phyloP scores from a whole-genome alignment of 2,888 invertebrate species.

The Cheilosia urbana region DNA sequence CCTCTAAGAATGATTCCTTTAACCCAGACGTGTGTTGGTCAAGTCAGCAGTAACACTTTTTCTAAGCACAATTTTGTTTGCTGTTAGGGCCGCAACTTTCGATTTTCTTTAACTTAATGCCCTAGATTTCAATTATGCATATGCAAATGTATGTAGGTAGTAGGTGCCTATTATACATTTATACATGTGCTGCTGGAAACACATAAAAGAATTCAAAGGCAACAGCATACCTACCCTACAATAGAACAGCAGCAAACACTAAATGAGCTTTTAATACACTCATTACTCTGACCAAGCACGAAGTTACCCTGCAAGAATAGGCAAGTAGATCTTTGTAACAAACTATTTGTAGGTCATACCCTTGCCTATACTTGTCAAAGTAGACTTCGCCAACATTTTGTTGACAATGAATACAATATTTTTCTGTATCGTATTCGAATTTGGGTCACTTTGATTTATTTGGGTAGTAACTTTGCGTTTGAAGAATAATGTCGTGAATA shows the following conservation, averaged over 20 bases:
- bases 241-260: constrained; percentile 16
- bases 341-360: constrained; percentile 60
- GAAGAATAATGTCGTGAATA: background rate
- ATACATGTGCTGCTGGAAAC: constrained; percentile 21
- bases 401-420: constrained; percentile 23
- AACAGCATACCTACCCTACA: too few relatives aligned
- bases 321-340: constrained; percentile 13
- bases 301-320: constrained; percentile 26
- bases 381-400: constrained; percentile 9
- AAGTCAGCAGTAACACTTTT: constrained; percentile 58
- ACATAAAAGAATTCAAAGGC: constrained; percentile 1
- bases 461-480: background rate
- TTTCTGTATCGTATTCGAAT: constrained; percentile 4
- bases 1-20: constrained; percentile 12
- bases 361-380: constrained; percentile 24
- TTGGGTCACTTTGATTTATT: constrained; percentile 39
- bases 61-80: constrained; percentile 32
- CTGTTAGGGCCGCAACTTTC: constrained; percentile 51
- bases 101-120: constrained; percentile 62
- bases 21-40: constrained; percentile 58
- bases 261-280: constrained; percentile 61
- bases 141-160: constrained; percentile 45
- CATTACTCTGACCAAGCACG: constrained; percentile 52
- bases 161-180: too few relatives aligned
- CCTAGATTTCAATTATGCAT: constrained; percentile 63